Evolutionary conservation across 1,140 invertebrate genomes (phyloP), one percentile per base, ranked within the genome.

Genomic region (Akabosia matsudoensis): DNA sequence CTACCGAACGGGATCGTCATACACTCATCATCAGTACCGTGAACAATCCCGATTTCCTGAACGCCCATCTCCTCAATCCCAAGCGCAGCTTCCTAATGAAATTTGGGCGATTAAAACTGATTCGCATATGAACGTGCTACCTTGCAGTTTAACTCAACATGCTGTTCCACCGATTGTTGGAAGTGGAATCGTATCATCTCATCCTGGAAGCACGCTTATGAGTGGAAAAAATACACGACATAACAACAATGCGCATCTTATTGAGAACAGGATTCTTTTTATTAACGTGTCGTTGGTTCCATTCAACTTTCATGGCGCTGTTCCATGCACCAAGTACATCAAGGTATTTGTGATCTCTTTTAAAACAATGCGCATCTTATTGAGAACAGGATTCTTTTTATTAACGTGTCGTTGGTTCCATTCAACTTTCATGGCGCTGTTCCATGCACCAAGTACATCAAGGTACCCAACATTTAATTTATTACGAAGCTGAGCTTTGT

Each of bases 81-180:
- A 67, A 30, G 22, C 34, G 34, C 56, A 7, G 10, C 33, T 72
- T 2, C 70, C 70, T 2, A 72, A 72, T 51, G 70, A 72, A 22
- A 72, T 72, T 37, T 72, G 70, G 70, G 70, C 70, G 24, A 14
- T 72, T 33, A 72, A 72, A 28, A 72, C 70, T 7, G 10, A 45
- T 51, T 16, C n/a, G 3, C 3, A 3, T 1, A 45, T 45, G 30
- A 72, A 22, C 24, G 16, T 37, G n/a, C 22, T 72, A 14, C 70
- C 70, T 3, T 72, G 70, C 33, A 51, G 37, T 28, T 26, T 72
- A 3, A 16, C 33, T 14, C 33, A 34, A 22, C 45, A 34, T 51
- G 33, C 70, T 26, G 37, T 72, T 4, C 33, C 16, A 18, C 33
- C 33, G 14, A 22, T 30, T 30, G 2, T 34, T 7, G 24, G 24